Conservation (phyloP, 2,113 vertebrate species). For the Halichoeres trimaculatus region DNA sequence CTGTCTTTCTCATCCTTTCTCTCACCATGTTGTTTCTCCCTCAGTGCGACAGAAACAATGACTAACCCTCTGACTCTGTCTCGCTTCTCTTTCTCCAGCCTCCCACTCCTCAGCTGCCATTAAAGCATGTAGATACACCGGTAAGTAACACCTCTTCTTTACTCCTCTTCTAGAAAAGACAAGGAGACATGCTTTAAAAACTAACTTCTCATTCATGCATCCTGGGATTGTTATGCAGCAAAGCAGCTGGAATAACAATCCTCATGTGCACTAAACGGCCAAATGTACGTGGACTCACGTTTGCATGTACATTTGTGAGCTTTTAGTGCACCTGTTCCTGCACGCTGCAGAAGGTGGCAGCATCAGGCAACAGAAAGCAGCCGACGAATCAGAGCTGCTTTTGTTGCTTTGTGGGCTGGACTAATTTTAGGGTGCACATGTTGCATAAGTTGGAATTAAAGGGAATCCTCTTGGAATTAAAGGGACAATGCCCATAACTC, state of each 20-base stretch:
- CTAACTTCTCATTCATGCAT: slow-evolving; percentile 36
- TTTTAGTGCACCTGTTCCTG: slow-evolving; percentile 4
- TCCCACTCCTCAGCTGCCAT: slow-evolving; percentile 81
- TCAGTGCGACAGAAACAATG: slow-evolving; percentile 56
- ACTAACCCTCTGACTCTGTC: slow-evolving; percentile 57
- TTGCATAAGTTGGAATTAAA: not conserved
- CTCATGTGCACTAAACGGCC: not conserved
- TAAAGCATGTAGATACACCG: slow-evolving; percentile 86
- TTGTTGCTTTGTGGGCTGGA: not conserved
- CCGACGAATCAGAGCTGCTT: slow-evolving; percentile 5
- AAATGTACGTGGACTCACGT: slow-evolving; percentile 13
- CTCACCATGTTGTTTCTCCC: slow-evolving; percentile 61
- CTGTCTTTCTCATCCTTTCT: slow-evolving; percentile 54
- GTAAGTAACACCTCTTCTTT: slow-evolving; percentile 79
- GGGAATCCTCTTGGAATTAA: not conserved
- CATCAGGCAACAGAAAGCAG: slow-evolving; percentile 9
- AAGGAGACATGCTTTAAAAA: slow-evolving; percentile 52
- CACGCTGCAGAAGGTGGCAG: slow-evolving; percentile 53
- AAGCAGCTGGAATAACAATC: slow-evolving; percentile 23
- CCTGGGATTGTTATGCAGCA: slow-evolving; percentile 27
- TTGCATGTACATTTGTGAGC: slow-evolving; percentile 1
- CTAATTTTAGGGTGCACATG: not conserved
- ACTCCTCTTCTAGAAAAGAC: not conserved
- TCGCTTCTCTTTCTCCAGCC: slow-evolving; percentile 72
- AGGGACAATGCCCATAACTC: not conserved